phyloP scores from a whole-genome alignment of 2,113 vertebrate genomes.

The cattle (Bos taurus) region DNA sequence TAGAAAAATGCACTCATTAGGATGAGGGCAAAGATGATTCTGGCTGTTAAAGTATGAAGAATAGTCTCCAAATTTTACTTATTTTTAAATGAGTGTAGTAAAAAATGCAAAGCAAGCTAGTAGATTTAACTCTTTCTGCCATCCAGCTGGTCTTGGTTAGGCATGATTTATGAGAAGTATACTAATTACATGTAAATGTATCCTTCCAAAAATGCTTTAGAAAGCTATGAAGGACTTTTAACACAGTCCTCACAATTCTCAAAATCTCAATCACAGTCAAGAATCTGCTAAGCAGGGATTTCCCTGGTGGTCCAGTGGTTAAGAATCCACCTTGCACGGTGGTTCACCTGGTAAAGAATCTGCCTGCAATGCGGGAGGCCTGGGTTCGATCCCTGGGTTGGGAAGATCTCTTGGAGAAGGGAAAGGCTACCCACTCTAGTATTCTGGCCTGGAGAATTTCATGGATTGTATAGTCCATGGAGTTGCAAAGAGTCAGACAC shows the following conservation, averaged over 20 bases:
- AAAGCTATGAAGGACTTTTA: background rate
- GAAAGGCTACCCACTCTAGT: background rate
- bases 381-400: background rate
- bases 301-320: background rate
- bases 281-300: background rate
- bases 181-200: background rate
- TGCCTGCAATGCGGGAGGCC: background rate
- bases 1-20: background rate
- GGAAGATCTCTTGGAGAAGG: background rate
- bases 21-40: background rate
- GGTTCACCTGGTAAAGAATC: background rate
- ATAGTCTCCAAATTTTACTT: background rate
- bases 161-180: background rate
- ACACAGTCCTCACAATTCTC: background rate
- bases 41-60: constrained; percentile 16
- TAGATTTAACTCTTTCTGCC: background rate
- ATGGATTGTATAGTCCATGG: background rate
- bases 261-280: background rate
- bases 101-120: background rate
- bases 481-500: background rate
- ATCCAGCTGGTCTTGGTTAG: background rate
- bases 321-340: background rate
- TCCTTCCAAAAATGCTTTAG: background rate
- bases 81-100: constrained; percentile 11
- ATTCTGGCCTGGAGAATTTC: background rate